Evolutionary conservation across 2,888 invertebrate species (phyloP), one percentile per base, ranked within the genome.

Genomic region (Dusona sp.): DNA sequence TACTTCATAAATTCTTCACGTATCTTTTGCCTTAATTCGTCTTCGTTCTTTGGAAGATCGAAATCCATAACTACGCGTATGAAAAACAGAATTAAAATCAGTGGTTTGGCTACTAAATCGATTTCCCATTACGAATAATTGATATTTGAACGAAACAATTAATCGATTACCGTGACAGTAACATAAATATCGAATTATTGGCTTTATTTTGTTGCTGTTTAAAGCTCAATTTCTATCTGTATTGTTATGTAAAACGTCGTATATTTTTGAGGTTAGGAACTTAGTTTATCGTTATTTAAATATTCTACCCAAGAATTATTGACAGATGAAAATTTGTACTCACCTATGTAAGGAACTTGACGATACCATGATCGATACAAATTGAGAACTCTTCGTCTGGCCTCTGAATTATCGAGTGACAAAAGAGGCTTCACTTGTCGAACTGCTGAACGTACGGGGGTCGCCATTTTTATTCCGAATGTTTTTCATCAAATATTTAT

Each of bases 301-400:
- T 38, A 0, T 75, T 57, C 51, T 11, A 36, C 13, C 1, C n/a
- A n/a, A 42, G 22, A 36, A 25, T 22, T 16, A 13, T 54, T 42
- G 19, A 3, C 9, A 16, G 19, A 19, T 16, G 70, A 42, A 61
- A 67, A 42, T 42, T 42, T 75, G 7, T 87, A 95, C 96, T 95
- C 95, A 98, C 99, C 96, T 92, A 98, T 96, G 93, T 97, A 97
- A 9, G 99, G 99, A 86, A 98, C 95, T 94, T 98, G 98, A 89
- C 99, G 97, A 94, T 97, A 98, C 98, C 99, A 99, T 82, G 98
- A 97, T 95, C 97, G 98, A 94, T 99, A 99, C 81, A 99, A 95
- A 94, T 96, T 97, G 11, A 99, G 93, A 1, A 98, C 99, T 94
- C 98, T 96, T 92, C 96, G 96, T 90, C 96, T 96, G 1, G 99